phyloP scores from a whole-genome alignment of 2,888 invertebrate species.

The Scaptomyza tumidula region DNA sequence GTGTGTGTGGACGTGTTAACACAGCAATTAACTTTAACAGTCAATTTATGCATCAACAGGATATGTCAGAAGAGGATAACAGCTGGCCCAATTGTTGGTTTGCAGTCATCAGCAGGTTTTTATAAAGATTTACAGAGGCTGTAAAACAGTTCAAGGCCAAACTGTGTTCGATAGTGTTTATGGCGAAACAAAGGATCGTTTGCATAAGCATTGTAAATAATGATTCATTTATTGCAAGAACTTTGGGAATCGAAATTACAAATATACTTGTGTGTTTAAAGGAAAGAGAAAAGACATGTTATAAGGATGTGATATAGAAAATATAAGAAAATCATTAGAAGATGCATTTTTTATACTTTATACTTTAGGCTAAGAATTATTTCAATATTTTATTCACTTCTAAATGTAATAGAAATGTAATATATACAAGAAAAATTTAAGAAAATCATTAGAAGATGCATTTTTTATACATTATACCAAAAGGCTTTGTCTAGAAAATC shows the following conservation, averaged over 20 bases:
- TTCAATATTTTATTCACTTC: too few relatives aligned
- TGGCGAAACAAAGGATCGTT: constrained; percentile 9
- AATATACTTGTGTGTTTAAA: too few relatives aligned
- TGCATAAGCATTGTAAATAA: constrained; percentile 18
- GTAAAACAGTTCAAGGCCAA: constrained; percentile 26
- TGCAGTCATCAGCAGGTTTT: constrained; percentile 39
- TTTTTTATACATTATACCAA: too few relatives aligned
- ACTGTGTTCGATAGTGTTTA: constrained; percentile 10
- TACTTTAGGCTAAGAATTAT: too few relatives aligned
- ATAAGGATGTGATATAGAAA: background rate
- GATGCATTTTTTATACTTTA: background rate
- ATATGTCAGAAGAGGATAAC: constrained; percentile 43
- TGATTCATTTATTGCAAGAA: background rate
- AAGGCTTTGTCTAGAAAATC: too few relatives aligned
- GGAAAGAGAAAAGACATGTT: background rate
- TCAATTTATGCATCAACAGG: constrained; percentile 70
- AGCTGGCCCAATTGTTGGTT: constrained; percentile 21
- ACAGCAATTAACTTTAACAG: constrained; percentile 74
- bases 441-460: too few relatives aligned
- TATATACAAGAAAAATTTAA: too few relatives aligned
- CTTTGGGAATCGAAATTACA: background rate
- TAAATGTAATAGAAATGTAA: too few relatives aligned
- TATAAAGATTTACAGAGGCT: constrained; percentile 27
- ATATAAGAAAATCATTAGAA: background rate
- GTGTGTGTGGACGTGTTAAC: constrained; percentile 68